Evolutionary conservation across 53 echinoderm and acorn worm species (phyloP).

Genomic region (Stichopus horrens): DNA sequence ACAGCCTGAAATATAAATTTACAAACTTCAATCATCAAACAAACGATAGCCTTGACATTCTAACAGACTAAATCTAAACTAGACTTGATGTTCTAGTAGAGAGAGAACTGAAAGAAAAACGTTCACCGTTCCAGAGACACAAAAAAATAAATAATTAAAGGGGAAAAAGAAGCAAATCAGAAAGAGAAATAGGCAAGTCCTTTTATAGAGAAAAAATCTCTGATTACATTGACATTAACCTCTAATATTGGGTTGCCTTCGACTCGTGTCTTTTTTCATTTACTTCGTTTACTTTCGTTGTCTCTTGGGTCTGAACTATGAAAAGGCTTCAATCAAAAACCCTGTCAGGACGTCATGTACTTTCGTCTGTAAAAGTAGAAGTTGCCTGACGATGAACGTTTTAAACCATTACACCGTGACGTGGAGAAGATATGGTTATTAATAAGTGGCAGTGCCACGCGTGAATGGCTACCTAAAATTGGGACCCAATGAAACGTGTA

Average conservation of each 20-base stretch:
- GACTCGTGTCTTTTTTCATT: neutral
- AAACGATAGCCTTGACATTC: neutral
- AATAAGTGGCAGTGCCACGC: neutral
- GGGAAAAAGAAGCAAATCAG: neutral
- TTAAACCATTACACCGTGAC: conserved; percentile 25
- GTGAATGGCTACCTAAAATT: conserved; percentile 9
- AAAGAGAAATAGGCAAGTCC: neutral
- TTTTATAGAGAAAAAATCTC: neutral
- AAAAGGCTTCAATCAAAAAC: neutral
- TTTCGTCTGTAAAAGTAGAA: conserved; percentile 3
- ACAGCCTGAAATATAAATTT: too few species aligned
- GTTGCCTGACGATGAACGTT: neutral
- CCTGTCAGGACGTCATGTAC: conserved; percentile 11
- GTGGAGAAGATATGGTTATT: conserved; percentile 23
- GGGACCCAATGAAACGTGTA: conserved; percentile 15
- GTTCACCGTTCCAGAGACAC: neutral
- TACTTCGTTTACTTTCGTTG: neutral
- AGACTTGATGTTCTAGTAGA: neutral
- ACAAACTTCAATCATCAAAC: too few species aligned
- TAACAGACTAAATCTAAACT: neutral
- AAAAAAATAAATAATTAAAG: neutral
- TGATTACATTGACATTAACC: conserved; percentile 14
- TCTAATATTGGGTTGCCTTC: neutral
- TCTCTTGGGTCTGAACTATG: neutral
- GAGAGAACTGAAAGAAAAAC: neutral